These are phyloP conservation scores for Drosophila leonis DNA, from an alignment of 2,888 invertebrate genomes.

Conservation along the genomic window DNA sequence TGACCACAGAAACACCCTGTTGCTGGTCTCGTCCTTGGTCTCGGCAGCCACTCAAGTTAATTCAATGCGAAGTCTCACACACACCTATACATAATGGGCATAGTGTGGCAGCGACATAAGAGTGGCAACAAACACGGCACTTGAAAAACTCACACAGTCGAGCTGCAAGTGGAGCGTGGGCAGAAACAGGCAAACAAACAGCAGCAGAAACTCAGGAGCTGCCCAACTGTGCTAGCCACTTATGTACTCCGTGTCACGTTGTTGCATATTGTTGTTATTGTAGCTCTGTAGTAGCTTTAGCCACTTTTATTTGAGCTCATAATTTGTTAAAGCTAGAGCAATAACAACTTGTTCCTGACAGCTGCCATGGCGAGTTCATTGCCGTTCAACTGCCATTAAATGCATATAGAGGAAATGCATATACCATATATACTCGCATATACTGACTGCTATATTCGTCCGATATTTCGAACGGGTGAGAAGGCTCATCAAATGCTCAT, in stretches of 20 bases:
- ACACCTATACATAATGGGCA: constrained; percentile 26
- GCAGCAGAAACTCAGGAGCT: constrained; percentile 44
- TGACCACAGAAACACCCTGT: constrained; percentile 51
- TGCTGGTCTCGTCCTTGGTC: constrained; percentile 12
- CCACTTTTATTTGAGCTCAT: constrained; percentile 66
- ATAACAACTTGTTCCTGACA: constrained; percentile 50
- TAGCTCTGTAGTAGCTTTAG: constrained; percentile 28
- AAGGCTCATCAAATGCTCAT: constrained; percentile 30
- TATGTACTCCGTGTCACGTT: constrained; percentile 51
- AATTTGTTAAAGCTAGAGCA: constrained; percentile 63
- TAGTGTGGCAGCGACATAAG: constrained; percentile 38
- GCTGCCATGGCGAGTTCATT: constrained; percentile 34
- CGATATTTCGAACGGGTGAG: not conserved
- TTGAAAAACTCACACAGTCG: constrained; percentile 35
- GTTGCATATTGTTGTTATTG: constrained; percentile 34
- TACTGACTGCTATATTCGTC: not conserved
- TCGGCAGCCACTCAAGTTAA: constrained; percentile 64
- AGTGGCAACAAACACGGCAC: constrained; percentile 38
- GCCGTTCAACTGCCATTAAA: constrained; percentile 2
- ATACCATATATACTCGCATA: not conserved
- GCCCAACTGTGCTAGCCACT: constrained; percentile 61
- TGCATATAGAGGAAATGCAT: not conserved
- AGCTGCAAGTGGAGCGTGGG: constrained; percentile 18
- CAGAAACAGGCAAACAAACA: constrained; percentile 6
- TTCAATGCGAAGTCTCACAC: constrained; percentile 58